A percentile compares a stretch with the other conserved stretches of the same genome.
Evolutionary conservation across 1,140 invertebrate genomes (phyloP).

Genomic region (Drosophila yakuba): DNA sequence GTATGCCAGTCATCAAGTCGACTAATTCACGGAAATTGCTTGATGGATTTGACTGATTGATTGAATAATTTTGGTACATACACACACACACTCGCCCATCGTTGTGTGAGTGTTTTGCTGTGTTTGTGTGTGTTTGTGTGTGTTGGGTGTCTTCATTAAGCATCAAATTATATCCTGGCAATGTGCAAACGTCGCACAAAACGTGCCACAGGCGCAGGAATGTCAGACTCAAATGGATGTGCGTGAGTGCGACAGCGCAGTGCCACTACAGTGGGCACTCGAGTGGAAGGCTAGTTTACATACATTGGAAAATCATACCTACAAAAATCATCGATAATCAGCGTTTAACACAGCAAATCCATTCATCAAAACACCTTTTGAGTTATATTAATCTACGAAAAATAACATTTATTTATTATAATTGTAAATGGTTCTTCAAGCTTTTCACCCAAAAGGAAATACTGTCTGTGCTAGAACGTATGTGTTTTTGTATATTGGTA

Average conservation of each 20-base stretch:
- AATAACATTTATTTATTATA: too few relatives aligned
- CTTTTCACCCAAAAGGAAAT: neutral
- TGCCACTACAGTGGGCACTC: constrained; percentile 21
- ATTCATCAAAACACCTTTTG: too few relatives aligned
- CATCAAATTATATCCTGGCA: constrained; percentile 80
- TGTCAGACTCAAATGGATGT: constrained; percentile 35
- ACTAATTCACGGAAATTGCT: constrained; percentile 75
- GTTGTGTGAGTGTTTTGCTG: too few relatives aligned
- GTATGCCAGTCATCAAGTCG: constrained; percentile 56
- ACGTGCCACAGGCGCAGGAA: constrained; percentile 55
- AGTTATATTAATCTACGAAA: too few relatives aligned
- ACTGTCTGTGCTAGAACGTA: constrained; percentile 10
- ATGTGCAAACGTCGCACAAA: constrained; percentile 75
- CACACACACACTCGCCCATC: neutral
- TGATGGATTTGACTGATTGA: constrained; percentile 80
- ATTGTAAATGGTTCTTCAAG: neutral
- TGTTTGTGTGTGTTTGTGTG: constrained; percentile 7
- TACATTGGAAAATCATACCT: too few relatives aligned
- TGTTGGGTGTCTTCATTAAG: constrained; percentile 74
- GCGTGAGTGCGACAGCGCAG: constrained; percentile 32
- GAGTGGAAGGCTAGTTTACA: neutral
- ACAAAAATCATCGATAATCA: too few relatives aligned
- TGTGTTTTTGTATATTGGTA: constrained; percentile 41
- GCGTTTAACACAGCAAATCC: too few relatives aligned
- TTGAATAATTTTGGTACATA: constrained; percentile 62